Percentiles rank a stretch among this genome's conserved stretches.
These are phyloP conservation scores for Pararge aegeria DNA, from an alignment of 1,140 invertebrate species.

Conservation along the genomic window DNA sequence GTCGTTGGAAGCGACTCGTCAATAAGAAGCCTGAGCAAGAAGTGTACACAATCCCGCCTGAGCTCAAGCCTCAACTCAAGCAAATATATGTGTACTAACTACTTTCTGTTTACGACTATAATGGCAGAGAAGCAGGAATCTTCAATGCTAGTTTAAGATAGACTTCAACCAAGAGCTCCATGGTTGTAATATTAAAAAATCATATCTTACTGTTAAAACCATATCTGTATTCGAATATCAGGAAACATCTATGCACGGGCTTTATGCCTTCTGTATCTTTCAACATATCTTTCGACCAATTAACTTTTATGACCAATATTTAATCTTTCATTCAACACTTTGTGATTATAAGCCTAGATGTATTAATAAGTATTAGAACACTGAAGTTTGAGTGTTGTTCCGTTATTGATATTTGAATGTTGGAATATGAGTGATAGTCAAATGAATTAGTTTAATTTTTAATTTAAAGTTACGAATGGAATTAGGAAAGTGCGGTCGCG, in stretches of 20 bases:
- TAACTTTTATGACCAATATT: conserved; percentile 67
- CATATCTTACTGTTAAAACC: conserved; percentile 40
- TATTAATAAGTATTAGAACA: conserved; percentile 79
- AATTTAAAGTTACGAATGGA: conserved; percentile 77
- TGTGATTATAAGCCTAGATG: conserved; percentile 76
- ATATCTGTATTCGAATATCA: conserved; percentile 67
- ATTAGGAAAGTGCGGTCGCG: conserved; percentile 79
- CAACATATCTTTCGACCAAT: conserved; percentile 77
- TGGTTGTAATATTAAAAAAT: conserved; percentile 57
- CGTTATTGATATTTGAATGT: conserved; percentile 64
- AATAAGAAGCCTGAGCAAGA: conserved; percentile 89
- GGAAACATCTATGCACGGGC: conserved; percentile 48
- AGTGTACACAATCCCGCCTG: conserved; percentile 90
- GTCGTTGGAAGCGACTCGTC: conserved; percentile 89
- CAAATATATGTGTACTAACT: conserved; percentile 92
- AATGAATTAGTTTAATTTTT: conserved; percentile 75
- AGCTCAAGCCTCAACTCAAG: conserved; percentile 92
- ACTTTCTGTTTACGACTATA: conserved; percentile 34
- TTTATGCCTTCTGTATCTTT: conserved; percentile 45
- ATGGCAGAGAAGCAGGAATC: conserved; percentile 64
- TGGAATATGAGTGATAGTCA: conserved; percentile 75
- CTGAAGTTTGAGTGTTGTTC: conserved; percentile 69
- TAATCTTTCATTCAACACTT: conserved; percentile 67
- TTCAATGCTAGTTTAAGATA: conserved; percentile 53
- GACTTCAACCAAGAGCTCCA: conserved; percentile 53